Percentiles rank a stretch among this genome's conserved stretches.
Conservation (phyloP, 2,888 invertebrate species). For the Diogma glabrata region DNA sequence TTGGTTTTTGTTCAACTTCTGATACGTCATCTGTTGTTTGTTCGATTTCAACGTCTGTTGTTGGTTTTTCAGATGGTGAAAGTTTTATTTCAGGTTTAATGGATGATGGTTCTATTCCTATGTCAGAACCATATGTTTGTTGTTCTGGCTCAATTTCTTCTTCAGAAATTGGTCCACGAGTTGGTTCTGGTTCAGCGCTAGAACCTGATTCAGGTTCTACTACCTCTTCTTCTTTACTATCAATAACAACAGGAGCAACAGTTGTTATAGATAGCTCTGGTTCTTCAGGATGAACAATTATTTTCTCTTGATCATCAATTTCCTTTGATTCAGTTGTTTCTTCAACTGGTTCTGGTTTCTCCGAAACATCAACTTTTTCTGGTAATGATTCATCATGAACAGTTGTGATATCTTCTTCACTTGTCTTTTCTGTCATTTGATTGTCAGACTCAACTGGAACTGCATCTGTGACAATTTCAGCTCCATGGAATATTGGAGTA, state of each 20-base stretch:
- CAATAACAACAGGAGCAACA: no score
- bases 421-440: no score
- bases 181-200: background rate
- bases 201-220: constrained; percentile 5
- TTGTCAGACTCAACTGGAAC: no score
- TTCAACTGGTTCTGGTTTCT: constrained; percentile 4
- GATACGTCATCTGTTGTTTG: background rate
- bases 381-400: constrained; percentile 12
- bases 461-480: constrained; percentile 14
- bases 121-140: no score
- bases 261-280: no score
- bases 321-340: constrained; percentile 12
- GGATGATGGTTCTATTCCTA: no score
- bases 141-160: no score
- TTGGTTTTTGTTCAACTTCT: background rate
- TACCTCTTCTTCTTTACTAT: constrained; percentile 13
- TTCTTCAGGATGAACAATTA: constrained; percentile 8
- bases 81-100: no score
- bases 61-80: no score
- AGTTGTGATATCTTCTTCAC: no score
- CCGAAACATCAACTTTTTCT: constrained; percentile 1
- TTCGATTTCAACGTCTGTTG: no score
- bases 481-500: constrained; percentile 12
- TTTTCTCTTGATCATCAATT: background rate
- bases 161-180: no score